Conservation (phyloP, 2,113 vertebrate species). For the Limnothrissa miodon region DNA sequence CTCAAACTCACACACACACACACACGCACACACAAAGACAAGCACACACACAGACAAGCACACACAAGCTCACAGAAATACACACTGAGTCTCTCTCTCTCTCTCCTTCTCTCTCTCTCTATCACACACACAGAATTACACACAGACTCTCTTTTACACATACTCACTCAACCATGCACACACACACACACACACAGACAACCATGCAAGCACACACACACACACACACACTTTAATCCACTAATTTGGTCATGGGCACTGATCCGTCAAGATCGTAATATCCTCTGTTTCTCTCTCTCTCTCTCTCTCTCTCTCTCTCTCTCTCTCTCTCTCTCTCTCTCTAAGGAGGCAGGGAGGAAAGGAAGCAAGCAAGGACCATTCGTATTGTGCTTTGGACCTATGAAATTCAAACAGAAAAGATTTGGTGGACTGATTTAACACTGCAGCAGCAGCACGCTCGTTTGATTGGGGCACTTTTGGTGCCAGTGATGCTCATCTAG, state of each 20-base stretch:
- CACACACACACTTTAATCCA: conserved; percentile 32
- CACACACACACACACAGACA: too few species aligned
- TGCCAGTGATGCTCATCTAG: not conserved
- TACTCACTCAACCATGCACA: too few species aligned
- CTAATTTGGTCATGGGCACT: conserved; percentile 33
- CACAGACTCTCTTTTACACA: not conserved
- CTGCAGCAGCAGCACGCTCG: too few species aligned
- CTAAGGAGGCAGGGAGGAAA: too few species aligned
- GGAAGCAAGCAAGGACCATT: not conserved
- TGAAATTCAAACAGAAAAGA: not conserved
- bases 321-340: not conserved
- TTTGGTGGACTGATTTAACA: not conserved
- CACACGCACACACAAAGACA: not conserved
- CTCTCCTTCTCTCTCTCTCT: too few species aligned
- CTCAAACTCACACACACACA: too few species aligned
- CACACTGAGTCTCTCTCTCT: not conserved
- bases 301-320: not conserved
- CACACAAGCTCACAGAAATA: not conserved
- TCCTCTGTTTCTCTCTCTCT: not conserved
- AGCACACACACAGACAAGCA: not conserved
- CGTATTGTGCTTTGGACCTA: not conserved
- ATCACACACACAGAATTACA: not conserved
- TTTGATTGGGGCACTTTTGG: too few species aligned
- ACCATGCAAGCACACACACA: too few species aligned
- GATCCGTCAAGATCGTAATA: conserved; percentile 26